Percentiles rank a stretch among this genome's conserved stretches.
Evolutionary conservation across 2,888 invertebrate genomes (phyloP).

Genomic region (Taphrorychus bicolor): DNA sequence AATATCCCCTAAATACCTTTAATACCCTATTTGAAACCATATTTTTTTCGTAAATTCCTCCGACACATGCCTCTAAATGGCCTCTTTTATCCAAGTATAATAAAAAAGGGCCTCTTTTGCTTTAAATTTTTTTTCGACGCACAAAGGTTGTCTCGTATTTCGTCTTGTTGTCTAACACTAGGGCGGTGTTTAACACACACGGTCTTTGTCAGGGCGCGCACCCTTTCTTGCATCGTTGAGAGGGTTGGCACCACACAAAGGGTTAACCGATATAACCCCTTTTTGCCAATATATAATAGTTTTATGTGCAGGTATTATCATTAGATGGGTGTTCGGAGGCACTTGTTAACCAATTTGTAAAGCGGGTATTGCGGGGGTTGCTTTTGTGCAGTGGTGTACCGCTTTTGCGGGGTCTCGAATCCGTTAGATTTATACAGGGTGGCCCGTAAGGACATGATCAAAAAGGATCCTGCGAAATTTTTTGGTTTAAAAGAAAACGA

Average conservation of each 20-base stretch:
- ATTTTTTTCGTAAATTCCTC: slow-evolving; percentile 20
- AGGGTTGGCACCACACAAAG: slow-evolving; percentile 20
- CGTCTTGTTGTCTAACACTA: slow-evolving; percentile 47
- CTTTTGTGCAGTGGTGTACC: neutral
- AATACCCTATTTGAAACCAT: slow-evolving; percentile 22
- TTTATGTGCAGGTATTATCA: slow-evolving; percentile 24
- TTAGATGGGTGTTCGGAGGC: slow-evolving; percentile 40
- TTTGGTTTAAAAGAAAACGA: too few species aligned
- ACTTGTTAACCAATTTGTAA: slow-evolving; percentile 43
- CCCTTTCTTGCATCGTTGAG: slow-evolving; percentile 43
- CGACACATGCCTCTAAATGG: slow-evolving; percentile 33
- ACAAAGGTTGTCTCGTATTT: slow-evolving; percentile 35
- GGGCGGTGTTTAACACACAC: slow-evolving; percentile 49
- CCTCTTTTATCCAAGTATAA: slow-evolving; percentile 15
- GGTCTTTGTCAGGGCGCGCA: slow-evolving; percentile 42
- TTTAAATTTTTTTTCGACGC: slow-evolving; percentile 7
- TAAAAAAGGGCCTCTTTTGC: slow-evolving; percentile 26
- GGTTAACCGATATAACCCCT: slow-evolving; percentile 43
- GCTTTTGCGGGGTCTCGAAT: neutral
- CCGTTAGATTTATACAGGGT: too few species aligned
- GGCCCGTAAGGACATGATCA: too few species aligned
- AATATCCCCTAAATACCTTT: slow-evolving; percentile 30
- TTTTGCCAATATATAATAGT: slow-evolving; percentile 23
- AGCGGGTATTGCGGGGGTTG: slow-evolving; percentile 28
- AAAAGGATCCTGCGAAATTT: too few species aligned